phyloP scores from a whole-genome alignment of 2,113 vertebrate genomes.

The Zosterops hypoxanthus region DNA sequence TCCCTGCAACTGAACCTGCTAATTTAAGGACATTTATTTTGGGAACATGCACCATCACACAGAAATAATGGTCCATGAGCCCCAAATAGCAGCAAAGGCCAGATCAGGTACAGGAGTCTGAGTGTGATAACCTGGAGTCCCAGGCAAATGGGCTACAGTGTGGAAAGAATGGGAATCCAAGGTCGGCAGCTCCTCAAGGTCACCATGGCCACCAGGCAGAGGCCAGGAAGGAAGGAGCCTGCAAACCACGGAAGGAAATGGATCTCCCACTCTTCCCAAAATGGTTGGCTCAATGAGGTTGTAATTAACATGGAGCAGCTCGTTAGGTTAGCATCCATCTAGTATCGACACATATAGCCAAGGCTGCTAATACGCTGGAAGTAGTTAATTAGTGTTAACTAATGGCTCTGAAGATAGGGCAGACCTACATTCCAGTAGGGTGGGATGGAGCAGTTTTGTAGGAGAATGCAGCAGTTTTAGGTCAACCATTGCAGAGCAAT shows the following conservation, averaged over 20 bases:
- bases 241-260: not conserved
- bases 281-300: not conserved
- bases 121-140: not conserved
- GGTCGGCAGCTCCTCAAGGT: not conserved
- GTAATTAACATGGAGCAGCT: not conserved
- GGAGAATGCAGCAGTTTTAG: not conserved
- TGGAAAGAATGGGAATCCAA: not conserved
- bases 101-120: not conserved
- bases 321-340: not conserved
- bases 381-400: not conserved
- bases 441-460: not conserved
- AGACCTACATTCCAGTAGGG: not conserved
- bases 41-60: not conserved
- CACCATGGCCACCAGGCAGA: not conserved
- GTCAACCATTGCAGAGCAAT: not conserved
- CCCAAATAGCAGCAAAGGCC: not conserved
- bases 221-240: not conserved
- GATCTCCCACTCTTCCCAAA: not conserved
- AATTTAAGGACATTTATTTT: slow-evolving; percentile 19
- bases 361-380: not conserved
- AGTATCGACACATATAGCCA: not conserved
- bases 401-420: not conserved
- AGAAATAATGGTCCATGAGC: not conserved
- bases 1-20: not conserved
- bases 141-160: not conserved